Conservation (phyloP, 2,797 vertebrate genomes). For the Coregonus sp. region DNA sequence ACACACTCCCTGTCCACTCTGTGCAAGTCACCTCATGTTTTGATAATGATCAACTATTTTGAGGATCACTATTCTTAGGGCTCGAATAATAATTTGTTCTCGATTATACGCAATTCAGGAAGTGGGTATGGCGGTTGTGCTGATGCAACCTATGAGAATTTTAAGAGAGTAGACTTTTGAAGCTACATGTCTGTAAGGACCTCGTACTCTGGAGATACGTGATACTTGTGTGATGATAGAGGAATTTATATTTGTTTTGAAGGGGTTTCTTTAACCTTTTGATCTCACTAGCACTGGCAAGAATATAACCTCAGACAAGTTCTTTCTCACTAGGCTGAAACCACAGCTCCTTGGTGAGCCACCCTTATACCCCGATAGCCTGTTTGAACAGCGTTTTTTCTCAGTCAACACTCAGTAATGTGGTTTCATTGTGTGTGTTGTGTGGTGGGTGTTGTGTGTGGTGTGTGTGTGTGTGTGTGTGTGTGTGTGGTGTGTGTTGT, state of each 20-base stretch:
- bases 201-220: conserved; percentile 13
- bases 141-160: too few species aligned
- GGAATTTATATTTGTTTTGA: not conserved
- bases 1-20: too few species aligned
- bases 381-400: conserved; percentile 53
- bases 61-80: not conserved
- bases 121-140: not conserved
- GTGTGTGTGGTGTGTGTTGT: too few species aligned
- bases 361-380: conserved; percentile 59
- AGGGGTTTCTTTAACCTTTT: not conserved
- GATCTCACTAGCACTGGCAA: conserved; percentile 22
- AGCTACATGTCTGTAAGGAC: not conserved
- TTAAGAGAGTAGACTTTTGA: too few species aligned
- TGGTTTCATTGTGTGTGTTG: conserved; percentile 1
- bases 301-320: conserved; percentile 53
- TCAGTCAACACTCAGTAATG: conserved; percentile 54
- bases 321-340: conserved; percentile 53
- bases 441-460: too few species aligned
- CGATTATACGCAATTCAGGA: not conserved
- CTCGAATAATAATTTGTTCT: not conserved
- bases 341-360: conserved; percentile 55
- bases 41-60: not conserved
- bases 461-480: too few species aligned
- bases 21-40: not conserved
- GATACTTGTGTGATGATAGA: not conserved